These are phyloP conservation scores for Synaphobranchus kaupii DNA, from an alignment of 2,797 vertebrate species.

Conservation along the genomic window DNA sequence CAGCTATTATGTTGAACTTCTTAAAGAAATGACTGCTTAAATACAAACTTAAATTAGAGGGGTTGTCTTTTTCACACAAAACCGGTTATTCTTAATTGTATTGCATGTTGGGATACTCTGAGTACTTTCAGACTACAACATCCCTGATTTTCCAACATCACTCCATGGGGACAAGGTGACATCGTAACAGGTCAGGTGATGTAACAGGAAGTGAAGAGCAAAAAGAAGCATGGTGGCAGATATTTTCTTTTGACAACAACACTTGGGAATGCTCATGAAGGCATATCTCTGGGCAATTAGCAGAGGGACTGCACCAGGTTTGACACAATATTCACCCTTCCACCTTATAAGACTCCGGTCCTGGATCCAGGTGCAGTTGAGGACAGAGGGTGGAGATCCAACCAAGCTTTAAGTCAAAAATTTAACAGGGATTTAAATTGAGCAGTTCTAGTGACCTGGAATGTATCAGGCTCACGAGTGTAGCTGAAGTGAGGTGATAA, in stretches of 20 bases:
- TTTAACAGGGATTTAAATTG: conserved; percentile 10
- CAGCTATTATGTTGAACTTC: not conserved
- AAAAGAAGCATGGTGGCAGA: not conserved
- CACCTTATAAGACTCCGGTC: not conserved
- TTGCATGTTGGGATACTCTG: not conserved
- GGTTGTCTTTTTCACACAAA: not conserved
- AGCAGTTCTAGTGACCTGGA: not conserved
- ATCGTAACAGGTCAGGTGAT: not conserved
- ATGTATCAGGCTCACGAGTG: not conserved
- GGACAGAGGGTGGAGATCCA: not conserved
- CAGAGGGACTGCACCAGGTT: not conserved
- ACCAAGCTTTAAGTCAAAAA: not conserved
- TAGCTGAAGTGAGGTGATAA: not conserved
- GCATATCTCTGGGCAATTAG: not conserved
- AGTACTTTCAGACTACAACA: not conserved
- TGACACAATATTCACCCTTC: not conserved
- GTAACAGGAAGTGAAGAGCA: not conserved
- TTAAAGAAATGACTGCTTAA: not conserved
- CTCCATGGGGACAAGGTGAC: not conserved
- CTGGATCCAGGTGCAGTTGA: not conserved
- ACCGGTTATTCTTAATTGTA: not conserved
- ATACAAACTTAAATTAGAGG: not conserved
- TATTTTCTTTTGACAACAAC: not conserved
- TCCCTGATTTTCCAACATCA: not conserved
- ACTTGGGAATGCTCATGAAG: not conserved